Conservation (phyloP, 2,113 vertebrate species). For the Sapajus apella region DNA sequence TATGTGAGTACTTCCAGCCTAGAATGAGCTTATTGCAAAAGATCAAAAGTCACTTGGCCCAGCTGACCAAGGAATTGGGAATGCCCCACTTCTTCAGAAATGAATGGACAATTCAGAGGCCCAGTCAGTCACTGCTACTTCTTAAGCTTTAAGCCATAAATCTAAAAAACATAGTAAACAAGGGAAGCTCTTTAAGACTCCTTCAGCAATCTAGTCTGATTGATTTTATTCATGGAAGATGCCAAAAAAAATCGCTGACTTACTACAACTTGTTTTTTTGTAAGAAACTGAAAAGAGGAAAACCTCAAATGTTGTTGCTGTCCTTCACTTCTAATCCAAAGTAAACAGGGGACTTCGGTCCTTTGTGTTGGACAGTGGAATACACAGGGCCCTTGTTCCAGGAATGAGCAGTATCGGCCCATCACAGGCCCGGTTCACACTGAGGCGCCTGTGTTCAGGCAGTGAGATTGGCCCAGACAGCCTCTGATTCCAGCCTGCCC, state of each 20-base stretch:
- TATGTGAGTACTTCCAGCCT: slow-evolving; percentile 32
- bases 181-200: slow-evolving; percentile 56
- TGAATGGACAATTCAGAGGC: slow-evolving; percentile 70
- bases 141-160: slow-evolving; percentile 61
- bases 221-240: slow-evolving; percentile 69
- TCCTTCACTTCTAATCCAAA: slow-evolving; percentile 73
- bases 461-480: not conserved
- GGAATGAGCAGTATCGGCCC: not conserved
- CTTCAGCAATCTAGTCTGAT: slow-evolving; percentile 47
- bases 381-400: slow-evolving; percentile 73
- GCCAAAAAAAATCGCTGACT: slow-evolving; percentile 41
- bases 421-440: slow-evolving; percentile 21
- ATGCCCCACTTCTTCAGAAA: slow-evolving; percentile 69
- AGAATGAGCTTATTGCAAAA: slow-evolving; percentile 54
- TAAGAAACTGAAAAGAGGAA: slow-evolving; percentile 56
- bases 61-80: slow-evolving; percentile 44
- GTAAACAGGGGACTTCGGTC: slow-evolving; percentile 75
- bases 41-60: slow-evolving; percentile 59
- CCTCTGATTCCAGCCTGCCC: not conserved
- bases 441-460: slow-evolving; percentile 55
- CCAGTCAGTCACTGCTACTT: slow-evolving; percentile 51
- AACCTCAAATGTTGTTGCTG: slow-evolving; percentile 72
- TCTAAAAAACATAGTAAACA: slow-evolving; percentile 49
- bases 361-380: slow-evolving; percentile 68
- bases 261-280: slow-evolving; percentile 70